Base-by-base conservation (phyloP, 2,888 invertebrate genomes). In the Phorcus lineatus region DNA sequence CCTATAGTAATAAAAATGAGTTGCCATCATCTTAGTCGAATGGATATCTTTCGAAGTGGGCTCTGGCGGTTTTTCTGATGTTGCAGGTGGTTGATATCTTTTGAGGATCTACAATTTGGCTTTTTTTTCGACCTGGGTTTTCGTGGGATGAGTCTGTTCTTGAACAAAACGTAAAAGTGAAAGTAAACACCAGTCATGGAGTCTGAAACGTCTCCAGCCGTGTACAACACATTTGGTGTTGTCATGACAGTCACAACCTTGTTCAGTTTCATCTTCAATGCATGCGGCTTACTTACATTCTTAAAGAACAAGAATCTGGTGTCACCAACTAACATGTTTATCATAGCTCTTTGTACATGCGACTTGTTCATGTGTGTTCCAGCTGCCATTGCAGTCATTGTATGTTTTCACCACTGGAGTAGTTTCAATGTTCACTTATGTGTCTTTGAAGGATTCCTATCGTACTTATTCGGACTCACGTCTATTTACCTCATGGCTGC, bases 241-340 rank as follows among this genome's bases (percentile, higher is more conserved):
- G 66, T 80, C 28, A 52, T 83, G 55, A 67, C 77, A 13, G 4
- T 79, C 1, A 75, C 80, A 7, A 70, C 57, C 24, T 22, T 80
- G 28, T 2, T 82, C 2, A 85, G 87, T 3, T 76, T 84, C 13
- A 62, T 82, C 36, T 67, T 84, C 47, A 87, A 88, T 81, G 81
- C 80, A 0, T 40, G 81, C 6, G 82, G 84, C 11, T 67, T 88
- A 0, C 76, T 80, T 36, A 78, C 85, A 16, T 86, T 88, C 78
- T 67, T 78, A 24, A 88, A 85, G 77, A 82, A 82, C 47, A 90
- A 89, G 81, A 81, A 85, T 2, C 70, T 90, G 13, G 79, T 86
- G 19, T 87, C 88, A 0, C 81, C 88, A 0, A 87, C 89, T 3
- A 90, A 90, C 62, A 62, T 82, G 7, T 88, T 88, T 66, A 88